A percentile compares a stretch with the other conserved stretches of the same genome.
Conservation (phyloP, 2,113 vertebrate genomes). For the Paradisaea rubra region DNA sequence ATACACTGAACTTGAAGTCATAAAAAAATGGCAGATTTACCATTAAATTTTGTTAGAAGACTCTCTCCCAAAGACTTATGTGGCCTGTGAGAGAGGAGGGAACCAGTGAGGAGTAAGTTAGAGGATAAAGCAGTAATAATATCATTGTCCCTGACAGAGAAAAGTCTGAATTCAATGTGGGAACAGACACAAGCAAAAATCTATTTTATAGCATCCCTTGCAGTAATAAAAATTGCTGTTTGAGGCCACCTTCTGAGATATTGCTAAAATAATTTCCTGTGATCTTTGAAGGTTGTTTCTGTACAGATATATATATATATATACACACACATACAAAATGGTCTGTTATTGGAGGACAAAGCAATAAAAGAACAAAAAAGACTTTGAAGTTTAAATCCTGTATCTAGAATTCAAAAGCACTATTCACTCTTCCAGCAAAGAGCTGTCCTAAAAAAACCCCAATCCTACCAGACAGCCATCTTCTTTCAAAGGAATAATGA, state of each 20-base stretch:
- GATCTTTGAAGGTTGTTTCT: conserved; percentile 6
- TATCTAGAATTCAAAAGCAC: background rate
- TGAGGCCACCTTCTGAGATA: conserved; percentile 10
- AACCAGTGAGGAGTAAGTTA: background rate
- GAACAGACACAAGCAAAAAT: background rate
- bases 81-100: background rate
- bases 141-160: background rate
- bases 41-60: background rate
- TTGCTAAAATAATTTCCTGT: conserved; percentile 10
- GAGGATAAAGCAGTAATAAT: background rate
- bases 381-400: conserved; percentile 8
- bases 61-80: background rate
- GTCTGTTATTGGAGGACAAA: background rate
- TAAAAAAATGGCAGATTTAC: background rate
- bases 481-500: background rate
- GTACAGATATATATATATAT: background rate
- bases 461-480: background rate
- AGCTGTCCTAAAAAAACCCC: background rate
- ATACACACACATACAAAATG: background rate
- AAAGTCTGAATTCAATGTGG: background rate
- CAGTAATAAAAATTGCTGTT: conserved; percentile 14
- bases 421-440: background rate
- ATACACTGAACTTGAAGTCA: background rate
- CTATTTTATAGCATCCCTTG: background rate
- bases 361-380: background rate